Conservation (phyloP, 2,888 invertebrate genomes). For the Eristalis tenax region DNA sequence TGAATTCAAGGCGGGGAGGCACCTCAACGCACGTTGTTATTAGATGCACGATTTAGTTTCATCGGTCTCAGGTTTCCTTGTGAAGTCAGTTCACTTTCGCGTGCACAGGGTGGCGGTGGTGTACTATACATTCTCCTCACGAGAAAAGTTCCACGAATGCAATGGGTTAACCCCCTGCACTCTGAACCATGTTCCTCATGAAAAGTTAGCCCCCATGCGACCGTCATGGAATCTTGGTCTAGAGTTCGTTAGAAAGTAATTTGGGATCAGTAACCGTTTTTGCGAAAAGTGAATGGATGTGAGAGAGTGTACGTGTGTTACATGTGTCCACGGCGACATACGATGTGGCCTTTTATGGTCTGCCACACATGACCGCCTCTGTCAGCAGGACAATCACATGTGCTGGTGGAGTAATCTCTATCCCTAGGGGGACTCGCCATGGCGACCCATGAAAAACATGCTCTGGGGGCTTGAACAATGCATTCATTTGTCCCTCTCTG, state of each 20-base stretch:
- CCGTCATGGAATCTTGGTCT: neutral
- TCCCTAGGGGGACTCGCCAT: slow-evolving; percentile 15
- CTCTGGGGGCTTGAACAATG: slow-evolving; percentile 9
- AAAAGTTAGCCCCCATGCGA: neutral
- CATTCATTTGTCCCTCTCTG: slow-evolving; percentile 36
- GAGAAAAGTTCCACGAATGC: neutral
- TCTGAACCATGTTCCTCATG: neutral
- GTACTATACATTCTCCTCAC: neutral
- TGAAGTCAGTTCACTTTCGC: slow-evolving; percentile 45
- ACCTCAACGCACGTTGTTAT: slow-evolving; percentile 48
- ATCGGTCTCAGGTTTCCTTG: slow-evolving; percentile 26
- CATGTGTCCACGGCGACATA: neutral
- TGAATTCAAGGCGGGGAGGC: slow-evolving; percentile 57
- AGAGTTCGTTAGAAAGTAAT: slow-evolving; percentile 54
- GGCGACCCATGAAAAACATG: neutral
- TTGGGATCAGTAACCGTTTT: slow-evolving; percentile 27
- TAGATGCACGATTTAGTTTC: slow-evolving; percentile 38
- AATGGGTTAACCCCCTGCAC: neutral
- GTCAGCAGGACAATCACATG: slow-evolving; percentile 24
- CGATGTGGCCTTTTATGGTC: slow-evolving; percentile 28
- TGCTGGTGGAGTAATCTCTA: slow-evolving; percentile 14
- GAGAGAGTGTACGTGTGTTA: neutral
- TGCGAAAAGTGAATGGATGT: slow-evolving; percentile 59
- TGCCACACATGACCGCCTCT: slow-evolving; percentile 7
- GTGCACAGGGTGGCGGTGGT: neutral